Percentiles rank a stretch among this genome's conserved stretches.
These are phyloP conservation scores for Agrochola circellaris DNA, from an alignment of 2,888 invertebrate genomes.

Conservation along the genomic window DNA sequence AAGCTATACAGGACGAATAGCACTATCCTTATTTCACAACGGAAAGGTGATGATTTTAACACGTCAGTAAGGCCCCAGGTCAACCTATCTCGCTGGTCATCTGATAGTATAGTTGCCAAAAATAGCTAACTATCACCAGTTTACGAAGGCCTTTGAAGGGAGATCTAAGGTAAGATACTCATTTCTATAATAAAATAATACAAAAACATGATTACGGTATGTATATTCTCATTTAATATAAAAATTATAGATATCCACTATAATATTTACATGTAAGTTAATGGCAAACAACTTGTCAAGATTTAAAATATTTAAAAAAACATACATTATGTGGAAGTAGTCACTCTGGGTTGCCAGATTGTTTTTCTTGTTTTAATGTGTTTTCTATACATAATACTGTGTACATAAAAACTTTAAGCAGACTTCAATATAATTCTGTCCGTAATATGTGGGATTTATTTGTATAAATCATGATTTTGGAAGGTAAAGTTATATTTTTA, in stretches of 20 bases:
- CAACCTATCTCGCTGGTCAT: neutral
- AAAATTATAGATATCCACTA: conserved; percentile 89
- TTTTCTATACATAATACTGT: conserved; percentile 76
- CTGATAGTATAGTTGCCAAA: neutral
- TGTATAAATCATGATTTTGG: conserved; percentile 3
- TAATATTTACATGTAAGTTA: conserved; percentile 88
- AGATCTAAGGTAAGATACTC: neutral
- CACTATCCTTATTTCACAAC: no score
- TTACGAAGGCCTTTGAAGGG: neutral
- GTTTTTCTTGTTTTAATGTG: conserved; percentile 37
- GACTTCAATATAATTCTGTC: conserved; percentile 57
- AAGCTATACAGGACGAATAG: no score
- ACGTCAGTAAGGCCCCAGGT: no score
- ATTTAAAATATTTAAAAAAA: conserved; percentile 74
- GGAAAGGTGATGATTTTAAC: no score
- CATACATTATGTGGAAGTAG: conserved; percentile 49
- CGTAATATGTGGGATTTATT: conserved; percentile 50
- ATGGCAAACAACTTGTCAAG: conserved; percentile 86
- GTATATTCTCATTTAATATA: conserved; percentile 89
- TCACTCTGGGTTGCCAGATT: conserved; percentile 45
- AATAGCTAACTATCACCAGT: neutral
- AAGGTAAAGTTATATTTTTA: conserved; percentile 21
- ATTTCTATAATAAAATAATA: conserved; percentile 64
- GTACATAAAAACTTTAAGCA: conserved; percentile 61
- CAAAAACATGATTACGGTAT: conserved; percentile 76